Conservation (phyloP, 2,113 vertebrate genomes). For the Maccullochella peelii region DNA sequence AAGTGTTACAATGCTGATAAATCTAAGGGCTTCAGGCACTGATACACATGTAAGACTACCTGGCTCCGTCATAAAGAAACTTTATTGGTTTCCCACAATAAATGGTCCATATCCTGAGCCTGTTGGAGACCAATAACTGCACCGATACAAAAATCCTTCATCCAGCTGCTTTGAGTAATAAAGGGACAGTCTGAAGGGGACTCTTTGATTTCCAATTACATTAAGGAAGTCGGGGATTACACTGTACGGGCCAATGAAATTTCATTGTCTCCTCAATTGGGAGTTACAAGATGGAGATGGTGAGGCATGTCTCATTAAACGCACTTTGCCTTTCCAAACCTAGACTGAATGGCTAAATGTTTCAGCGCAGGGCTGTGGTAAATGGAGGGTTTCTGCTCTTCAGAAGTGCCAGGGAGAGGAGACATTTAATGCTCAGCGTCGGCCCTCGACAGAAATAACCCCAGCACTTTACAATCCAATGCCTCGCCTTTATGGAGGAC, state of each 20-base stretch:
- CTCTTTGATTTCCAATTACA: conserved; percentile 74
- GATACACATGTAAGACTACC: conserved; percentile 36
- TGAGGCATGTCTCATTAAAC: conserved; percentile 74
- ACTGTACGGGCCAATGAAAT: conserved; percentile 68
- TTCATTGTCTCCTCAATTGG: conserved; percentile 73
- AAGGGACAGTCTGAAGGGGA: conserved; percentile 57
- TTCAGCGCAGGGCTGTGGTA: conserved; percentile 30
- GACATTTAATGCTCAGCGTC: conserved; percentile 34
- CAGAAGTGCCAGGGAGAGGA: conserved; percentile 36
- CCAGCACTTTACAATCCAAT: conserved; percentile 58
- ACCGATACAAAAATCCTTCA: conserved; percentile 29
- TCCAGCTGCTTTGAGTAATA: conserved; percentile 67
- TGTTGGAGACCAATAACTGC: conserved; percentile 65
- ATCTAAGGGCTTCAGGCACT: conserved; percentile 37
- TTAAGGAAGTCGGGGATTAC: conserved; percentile 73
- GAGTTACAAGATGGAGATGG: conserved; percentile 70
- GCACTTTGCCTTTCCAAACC: conserved; percentile 54
- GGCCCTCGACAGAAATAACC: conserved; percentile 69
- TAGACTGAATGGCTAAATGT: conserved; percentile 34
- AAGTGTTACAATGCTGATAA: conserved; percentile 52
- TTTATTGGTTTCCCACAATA: conserved; percentile 68
- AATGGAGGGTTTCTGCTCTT: conserved; percentile 49
- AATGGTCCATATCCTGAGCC: conserved; percentile 55
- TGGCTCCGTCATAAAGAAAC: conserved; percentile 57
- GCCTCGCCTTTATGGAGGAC: conserved; percentile 60